phyloP scores from a whole-genome alignment of 1,140 invertebrate genomes.

The Eufriesea mexicana region DNA sequence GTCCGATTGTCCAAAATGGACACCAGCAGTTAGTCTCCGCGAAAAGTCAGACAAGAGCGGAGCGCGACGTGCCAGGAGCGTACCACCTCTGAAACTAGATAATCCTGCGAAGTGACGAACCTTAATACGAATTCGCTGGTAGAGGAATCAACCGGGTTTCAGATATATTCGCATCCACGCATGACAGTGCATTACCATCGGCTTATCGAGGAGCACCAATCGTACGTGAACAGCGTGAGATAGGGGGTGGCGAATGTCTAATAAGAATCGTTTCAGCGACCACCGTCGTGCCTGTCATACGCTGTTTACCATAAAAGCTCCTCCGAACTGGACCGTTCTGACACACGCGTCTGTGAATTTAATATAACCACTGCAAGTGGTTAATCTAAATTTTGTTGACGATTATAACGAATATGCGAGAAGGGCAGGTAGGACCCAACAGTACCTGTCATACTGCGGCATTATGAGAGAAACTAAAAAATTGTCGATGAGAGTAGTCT shows the following conservation, averaged over 20 bases:
- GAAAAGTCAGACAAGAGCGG: no score
- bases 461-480: no score
- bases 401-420: no score
- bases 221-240: constrained; percentile 70
- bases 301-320: constrained; percentile 34
- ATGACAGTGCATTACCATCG: constrained; percentile 71
- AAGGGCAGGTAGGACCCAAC: no score
- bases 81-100: constrained; percentile 12
- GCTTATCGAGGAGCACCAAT: constrained; percentile 72
- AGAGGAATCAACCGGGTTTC: constrained; percentile 38
- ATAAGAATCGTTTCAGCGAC: constrained; percentile 61
- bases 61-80: constrained; percentile 6
- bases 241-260: constrained; percentile 60
- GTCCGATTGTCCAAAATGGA: no score
- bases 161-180: constrained; percentile 54
- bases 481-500: no score
- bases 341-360: no score
- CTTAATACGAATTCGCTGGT: constrained; percentile 52
- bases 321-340: no score
- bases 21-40: no score
- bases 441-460: no score
- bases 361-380: no score
- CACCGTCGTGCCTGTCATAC: constrained; percentile 27
- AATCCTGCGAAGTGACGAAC: constrained; percentile 54
- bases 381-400: no score